phyloP scores from a whole-genome alignment of 2,113 vertebrate genomes.

The Uria aalge region DNA sequence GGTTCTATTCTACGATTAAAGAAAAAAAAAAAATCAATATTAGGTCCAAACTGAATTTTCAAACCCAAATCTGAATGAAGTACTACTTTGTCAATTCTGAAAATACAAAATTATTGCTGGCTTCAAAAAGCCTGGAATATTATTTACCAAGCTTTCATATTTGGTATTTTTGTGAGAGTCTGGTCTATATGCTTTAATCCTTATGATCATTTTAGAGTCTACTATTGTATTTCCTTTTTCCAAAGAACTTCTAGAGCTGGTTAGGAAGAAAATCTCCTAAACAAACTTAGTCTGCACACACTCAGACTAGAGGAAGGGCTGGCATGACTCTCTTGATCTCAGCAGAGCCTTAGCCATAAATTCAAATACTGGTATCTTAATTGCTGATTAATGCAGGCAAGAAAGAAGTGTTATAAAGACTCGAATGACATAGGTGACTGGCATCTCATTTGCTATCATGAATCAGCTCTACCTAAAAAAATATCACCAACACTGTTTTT shows the following conservation, averaged over 20 bases:
- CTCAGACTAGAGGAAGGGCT: not conserved
- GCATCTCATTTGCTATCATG: not conserved
- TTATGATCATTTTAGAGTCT: not conserved
- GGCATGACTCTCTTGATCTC: not conserved
- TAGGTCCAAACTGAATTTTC: not conserved
- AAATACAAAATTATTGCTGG: not conserved
- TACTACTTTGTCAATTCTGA: not conserved
- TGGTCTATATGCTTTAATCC: not conserved
- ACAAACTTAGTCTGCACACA: not conserved
- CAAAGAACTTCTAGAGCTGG: not conserved
- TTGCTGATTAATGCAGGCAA: not conserved
- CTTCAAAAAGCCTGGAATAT: not conserved
- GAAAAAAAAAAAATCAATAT: no score
- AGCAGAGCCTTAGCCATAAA: not conserved
- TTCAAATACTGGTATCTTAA: not conserved
- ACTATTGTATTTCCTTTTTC: not conserved
- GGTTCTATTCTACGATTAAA: not conserved
- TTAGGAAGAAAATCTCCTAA: not conserved
- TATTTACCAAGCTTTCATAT: not conserved
- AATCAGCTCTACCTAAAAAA: not conserved
- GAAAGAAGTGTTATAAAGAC: not conserved
- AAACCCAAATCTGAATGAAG: not conserved
- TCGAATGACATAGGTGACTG: not conserved
- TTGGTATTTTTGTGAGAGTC: not conserved
- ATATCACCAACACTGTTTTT: not conserved